Conservation (phyloP, 2,797 vertebrate species). For the Sandelia bainsii region DNA sequence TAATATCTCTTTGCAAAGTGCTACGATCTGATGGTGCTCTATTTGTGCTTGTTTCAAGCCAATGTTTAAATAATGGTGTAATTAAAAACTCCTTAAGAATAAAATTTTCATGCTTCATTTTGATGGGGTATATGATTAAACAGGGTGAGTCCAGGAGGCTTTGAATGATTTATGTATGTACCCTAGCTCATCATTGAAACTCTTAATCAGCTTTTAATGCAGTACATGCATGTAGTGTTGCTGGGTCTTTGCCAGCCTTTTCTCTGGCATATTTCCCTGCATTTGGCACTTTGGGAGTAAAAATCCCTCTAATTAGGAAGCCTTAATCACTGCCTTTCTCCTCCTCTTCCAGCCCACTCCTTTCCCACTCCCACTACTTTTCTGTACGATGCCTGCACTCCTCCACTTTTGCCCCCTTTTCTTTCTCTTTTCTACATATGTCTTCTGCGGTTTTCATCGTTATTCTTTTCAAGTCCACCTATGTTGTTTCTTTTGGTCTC, state of each 20-base stretch:
- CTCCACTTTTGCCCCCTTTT: conserved; percentile 1
- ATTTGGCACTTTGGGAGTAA: conserved; percentile 44
- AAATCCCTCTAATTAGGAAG: conserved; percentile 68
- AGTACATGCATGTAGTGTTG: conserved; percentile 17
- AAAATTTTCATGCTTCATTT: conserved; percentile 14
- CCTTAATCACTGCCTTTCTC: conserved; percentile 62
- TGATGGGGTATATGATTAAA: conserved; percentile 16
- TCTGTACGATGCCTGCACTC: conserved; percentile 10
- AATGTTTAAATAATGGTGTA: background rate
- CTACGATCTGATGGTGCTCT: background rate
- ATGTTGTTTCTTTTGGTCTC: conserved; percentile 30
- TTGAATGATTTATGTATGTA: conserved; percentile 35
- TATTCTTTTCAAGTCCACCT: conserved; percentile 1
- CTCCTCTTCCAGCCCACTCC: conserved; percentile 44
- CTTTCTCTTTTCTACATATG: background rate
- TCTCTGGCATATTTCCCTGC: conserved; percentile 35
- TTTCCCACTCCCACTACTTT: conserved; percentile 44
- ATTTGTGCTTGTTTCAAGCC: background rate
- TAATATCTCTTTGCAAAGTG: background rate
- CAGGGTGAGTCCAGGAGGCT: conserved; percentile 4
- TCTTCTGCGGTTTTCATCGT: conserved; percentile 17
- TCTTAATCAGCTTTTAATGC: conserved; percentile 32
- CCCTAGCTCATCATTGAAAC: conserved; percentile 15
- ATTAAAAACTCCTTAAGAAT: background rate
- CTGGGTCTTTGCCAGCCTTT: conserved; percentile 19